These are phyloP conservation scores for Tridacna gigas DNA, from an alignment of 2,888 invertebrate genomes.

Conservation along the genomic window DNA sequence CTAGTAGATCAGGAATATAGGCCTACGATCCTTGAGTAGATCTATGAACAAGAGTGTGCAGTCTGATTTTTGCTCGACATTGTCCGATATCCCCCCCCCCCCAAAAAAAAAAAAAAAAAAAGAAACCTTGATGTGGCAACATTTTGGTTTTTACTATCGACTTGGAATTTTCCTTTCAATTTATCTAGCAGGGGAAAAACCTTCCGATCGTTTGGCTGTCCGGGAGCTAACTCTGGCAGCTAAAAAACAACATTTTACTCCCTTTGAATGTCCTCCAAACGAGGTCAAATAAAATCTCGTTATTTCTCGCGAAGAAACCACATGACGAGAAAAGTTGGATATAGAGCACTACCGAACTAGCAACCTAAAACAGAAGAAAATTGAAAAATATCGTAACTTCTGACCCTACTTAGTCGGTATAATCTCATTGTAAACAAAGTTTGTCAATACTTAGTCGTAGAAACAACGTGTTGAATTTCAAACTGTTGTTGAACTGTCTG, in stretches of 20 bases:
- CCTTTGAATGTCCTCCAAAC: conserved; percentile 42
- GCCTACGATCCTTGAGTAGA: too few species aligned
- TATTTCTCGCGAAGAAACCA: conserved; percentile 68
- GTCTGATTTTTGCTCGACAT: too few species aligned
- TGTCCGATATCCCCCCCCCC: too few species aligned
- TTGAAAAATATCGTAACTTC: conserved; percentile 44
- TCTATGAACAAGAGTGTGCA: too few species aligned
- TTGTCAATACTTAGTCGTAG: conserved; percentile 21
- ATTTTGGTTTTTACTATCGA: too few species aligned
- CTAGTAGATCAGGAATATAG: too few species aligned
- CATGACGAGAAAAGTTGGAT: conserved; percentile 72
- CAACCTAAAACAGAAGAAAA: conserved; percentile 70
- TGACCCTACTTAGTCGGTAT: conserved; percentile 7
- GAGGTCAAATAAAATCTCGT: conserved; percentile 68
- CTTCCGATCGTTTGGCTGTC: too few species aligned
- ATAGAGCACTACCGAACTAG: conserved; percentile 76
- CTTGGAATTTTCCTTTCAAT: too few species aligned
- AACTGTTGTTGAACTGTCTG: conserved; percentile 12
- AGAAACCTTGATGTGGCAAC: too few species aligned
- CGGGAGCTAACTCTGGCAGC: background rate
- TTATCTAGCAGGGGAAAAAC: too few species aligned
- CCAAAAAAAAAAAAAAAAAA: too few species aligned
- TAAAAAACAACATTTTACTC: background rate
- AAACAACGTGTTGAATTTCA: background rate
- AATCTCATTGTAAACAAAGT: conserved; percentile 33